A percentile compares a stretch with the other conserved stretches of the same genome.
phyloP scores from a whole-genome alignment of 2,797 vertebrate species.

The Fistularia tabacaria region DNA sequence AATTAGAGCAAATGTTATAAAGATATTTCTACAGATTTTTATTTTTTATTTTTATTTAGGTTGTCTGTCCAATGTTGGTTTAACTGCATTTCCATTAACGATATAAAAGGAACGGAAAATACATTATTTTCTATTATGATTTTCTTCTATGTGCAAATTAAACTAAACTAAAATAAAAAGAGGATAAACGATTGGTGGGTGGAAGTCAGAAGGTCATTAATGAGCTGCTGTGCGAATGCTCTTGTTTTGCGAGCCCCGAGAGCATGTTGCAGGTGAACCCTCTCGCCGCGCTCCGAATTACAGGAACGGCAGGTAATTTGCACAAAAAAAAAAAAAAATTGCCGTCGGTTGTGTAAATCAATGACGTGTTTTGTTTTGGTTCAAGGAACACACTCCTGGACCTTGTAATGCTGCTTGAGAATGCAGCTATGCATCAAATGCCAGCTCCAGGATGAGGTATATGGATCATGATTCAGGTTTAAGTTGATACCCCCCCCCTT shows the following conservation, averaged over 20 bases:
- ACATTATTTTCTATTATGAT: no score
- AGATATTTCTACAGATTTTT: no score
- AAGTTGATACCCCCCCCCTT: conserved; percentile 36
- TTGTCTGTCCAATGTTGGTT: no score
- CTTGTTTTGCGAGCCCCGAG: not conserved
- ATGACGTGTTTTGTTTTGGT: conserved; percentile 28
- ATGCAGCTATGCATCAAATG: conserved; percentile 37
- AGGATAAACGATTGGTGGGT: no score
- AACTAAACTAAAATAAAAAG: not conserved
- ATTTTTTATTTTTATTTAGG: no score
- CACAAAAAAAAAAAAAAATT: conserved; percentile 14
- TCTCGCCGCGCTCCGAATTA: conserved; percentile 13
- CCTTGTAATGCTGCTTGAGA: conserved; percentile 35
- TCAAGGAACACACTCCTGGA: conserved; percentile 17
- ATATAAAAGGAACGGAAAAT: no score
- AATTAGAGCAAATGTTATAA: no score
- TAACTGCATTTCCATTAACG: no score
- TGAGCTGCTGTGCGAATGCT: conserved; percentile 2
- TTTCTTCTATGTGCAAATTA: no score
- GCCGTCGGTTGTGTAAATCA: conserved; percentile 41
- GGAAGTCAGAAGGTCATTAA: conserved; percentile 2
- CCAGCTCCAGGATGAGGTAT: conserved; percentile 37
- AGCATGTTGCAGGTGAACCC: conserved; percentile 7
- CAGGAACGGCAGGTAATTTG: conserved; percentile 9
- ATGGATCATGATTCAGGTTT: conserved; percentile 56